Evolutionary conservation across 2,888 invertebrate genomes (phyloP), one percentile per base, ranked within the genome.

Genomic region (Maniola hyperantus): DNA sequence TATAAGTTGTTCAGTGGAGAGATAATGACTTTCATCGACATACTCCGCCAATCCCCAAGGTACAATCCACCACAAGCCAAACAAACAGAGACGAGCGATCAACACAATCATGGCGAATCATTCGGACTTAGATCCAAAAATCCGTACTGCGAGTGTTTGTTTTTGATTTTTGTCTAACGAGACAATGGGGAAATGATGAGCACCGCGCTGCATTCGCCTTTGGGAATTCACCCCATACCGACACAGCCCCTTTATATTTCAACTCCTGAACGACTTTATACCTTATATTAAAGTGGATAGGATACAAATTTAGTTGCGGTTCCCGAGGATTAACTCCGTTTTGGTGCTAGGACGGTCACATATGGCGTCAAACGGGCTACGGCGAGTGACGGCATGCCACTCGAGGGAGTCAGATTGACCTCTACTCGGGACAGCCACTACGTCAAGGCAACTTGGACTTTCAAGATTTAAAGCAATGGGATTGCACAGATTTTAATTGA

Each of bases 101-200:
- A 77, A 80, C 81, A 76, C 83, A 84, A 88, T 86, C 78, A 89
- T 88, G 79, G 83, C 83, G 83, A 87, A 85, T 89, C 85, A 89
- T 87, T 82, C 79, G 79, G 81, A 88, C 87, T 88, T 85, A 87
- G 86, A 84, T 82, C 85, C 86, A 79, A 87, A 89, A 91, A 91
- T 89, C 89, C 87, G 83, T 74, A 79, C 80, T 80, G 82, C 74
- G 85, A 86, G 85, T 91, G 91, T 91, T 91, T 92, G 90, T 91
- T 90, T 91, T 91, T 91, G 91, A 91, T 92, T 92, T 92, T 91
- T 91, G 91, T 91, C 88, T 91, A 92, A 91, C 91, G 91, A 91
- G 91, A 91, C 92, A 92, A 92, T 92, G 89, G 92, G 92, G 91
- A 91, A 91, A 91, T 91, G 92, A 91, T 91, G 92, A 92, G 90